These are phyloP conservation scores for Dryococelus australis DNA, from an alignment of 2,888 invertebrate species.

Conservation along the genomic window DNA sequence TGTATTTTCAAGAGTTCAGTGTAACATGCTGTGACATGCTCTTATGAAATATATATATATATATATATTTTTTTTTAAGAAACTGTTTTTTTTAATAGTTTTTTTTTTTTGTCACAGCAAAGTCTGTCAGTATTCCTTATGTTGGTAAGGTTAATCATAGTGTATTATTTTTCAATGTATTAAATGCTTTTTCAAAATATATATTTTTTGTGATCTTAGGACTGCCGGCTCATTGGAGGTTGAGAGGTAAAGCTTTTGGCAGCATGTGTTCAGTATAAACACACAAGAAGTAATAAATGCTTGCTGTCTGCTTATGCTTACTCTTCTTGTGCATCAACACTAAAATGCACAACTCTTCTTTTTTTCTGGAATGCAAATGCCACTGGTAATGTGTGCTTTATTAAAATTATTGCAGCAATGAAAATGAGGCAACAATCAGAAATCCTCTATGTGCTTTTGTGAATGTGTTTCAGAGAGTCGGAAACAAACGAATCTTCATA, in stretches of 20 bases:
- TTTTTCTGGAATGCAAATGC: not conserved
- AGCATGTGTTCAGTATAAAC: not conserved
- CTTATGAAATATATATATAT: too few relatives aligned
- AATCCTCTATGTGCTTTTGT: not conserved
- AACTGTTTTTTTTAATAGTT: too few relatives aligned
- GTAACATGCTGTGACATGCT: too few relatives aligned
- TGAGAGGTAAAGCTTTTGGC: not conserved
- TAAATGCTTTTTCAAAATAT: not conserved
- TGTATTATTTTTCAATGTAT: not conserved
- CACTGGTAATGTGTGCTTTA: not conserved
- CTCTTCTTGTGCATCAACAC: not conserved
- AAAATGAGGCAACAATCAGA: not conserved
- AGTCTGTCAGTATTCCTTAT: not conserved
- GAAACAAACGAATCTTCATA: not conserved
- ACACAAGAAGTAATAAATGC: not conserved
- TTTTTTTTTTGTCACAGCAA: too few relatives aligned
- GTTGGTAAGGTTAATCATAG: not conserved
- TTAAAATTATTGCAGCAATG: not conserved
- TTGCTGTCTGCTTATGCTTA: not conserved
- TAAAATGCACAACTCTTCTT: not conserved
- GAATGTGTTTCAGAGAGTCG: not conserved
- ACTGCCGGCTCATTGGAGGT: slow-evolving; percentile 16
- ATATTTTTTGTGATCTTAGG: slow-evolving; percentile 1
- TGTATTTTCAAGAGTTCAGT: too few relatives aligned
- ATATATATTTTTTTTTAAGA: too few relatives aligned